phyloP scores from a whole-genome alignment of 2,113 vertebrate genomes.

The Oreotrochilus melanogaster region DNA sequence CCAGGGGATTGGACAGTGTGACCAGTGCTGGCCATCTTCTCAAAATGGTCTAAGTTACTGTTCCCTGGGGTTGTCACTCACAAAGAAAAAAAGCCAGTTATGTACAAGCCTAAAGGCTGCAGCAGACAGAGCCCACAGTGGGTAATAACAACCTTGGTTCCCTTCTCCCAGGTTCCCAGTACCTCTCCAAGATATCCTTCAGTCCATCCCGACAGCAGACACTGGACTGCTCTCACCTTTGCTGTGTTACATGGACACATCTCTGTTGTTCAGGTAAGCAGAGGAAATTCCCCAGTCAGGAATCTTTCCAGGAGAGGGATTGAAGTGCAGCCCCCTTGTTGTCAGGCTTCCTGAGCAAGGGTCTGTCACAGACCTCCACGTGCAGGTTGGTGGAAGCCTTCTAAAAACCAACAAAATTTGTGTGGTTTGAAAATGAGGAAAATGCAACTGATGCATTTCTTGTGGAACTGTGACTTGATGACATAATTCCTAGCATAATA shows the following conservation, averaged over 20 bases:
- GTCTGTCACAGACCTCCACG: fast-evolving
- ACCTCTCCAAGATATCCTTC: slow-evolving; percentile 88
- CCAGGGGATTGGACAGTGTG: not conserved
- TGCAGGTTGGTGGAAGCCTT: not conserved
- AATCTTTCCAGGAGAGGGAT: not conserved
- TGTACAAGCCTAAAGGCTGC: fast-evolving
- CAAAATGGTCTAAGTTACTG: not conserved
- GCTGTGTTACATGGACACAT: slow-evolving; percentile 95
- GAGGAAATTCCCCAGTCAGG: fast-evolving
- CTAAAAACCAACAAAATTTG: fast-evolving
- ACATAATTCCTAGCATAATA: not conserved
- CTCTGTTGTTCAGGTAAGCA: slow-evolving; percentile 94
- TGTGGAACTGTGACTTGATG: not conserved
- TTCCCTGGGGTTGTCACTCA: not conserved
- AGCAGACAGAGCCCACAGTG: not conserved
- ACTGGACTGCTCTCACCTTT: slow-evolving; percentile 94
- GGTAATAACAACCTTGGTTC: not conserved
- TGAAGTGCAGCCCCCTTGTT: too few relatives aligned
- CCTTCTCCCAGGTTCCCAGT: slow-evolving; percentile 85
- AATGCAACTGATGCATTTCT: not conserved
- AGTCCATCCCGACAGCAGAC: slow-evolving; percentile 94
- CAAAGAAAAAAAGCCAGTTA: not conserved
- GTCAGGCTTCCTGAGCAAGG: not conserved
- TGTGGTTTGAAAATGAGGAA: fast-evolving
- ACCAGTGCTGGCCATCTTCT: not conserved